Base-by-base conservation (phyloP, 1,140 invertebrate genomes). In the Drosophila seguyi region DNA sequence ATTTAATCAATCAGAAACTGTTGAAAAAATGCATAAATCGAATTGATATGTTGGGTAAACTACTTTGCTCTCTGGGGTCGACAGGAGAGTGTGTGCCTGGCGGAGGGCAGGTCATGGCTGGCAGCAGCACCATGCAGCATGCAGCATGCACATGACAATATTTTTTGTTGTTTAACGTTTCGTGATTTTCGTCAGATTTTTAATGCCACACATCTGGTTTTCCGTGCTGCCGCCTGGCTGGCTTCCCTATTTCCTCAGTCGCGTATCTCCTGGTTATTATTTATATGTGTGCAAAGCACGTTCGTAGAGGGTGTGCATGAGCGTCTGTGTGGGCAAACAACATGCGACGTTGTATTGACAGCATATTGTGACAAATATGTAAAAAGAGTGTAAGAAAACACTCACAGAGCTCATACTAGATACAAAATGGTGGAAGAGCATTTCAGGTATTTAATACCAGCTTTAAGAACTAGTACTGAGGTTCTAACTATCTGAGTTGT, bases 351-450 rank as follows among this genome's bases (percentile, higher is more conserved):
- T 84, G 75, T 86, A 90, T 86, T 90, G 86, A 90, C 82, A 86
- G 86, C 86, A 90, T 87, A 90, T 91, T 90, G 82, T 86, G 82
- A 90, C 87, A 91, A 86, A 90, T 90, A 82, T 86, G 81, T 80
- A 86, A 82, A 90, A 79, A 85, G 66, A 45, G 75, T 77, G 69
- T 62, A 78, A 39, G 44, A 44, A 52, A 39, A 44, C 48, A 50
- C 47, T 34, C 73, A 29, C 41, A 22, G 27, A 58, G 50, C 10
- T 27, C 29, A 29, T 8, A 60, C n/a, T 47, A 36, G 36, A 50
- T 53, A 69, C 29, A 50, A 69, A 48, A 68, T 61, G 42, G 55
- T 53, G 25, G 39, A 65, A 61, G 60, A 36, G 48, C 34, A 48
- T 42, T 59, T 13, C 39, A 66, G 50, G 52, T 38, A 45, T 44